phyloP scores from a whole-genome alignment of 2,888 invertebrate genomes.

The Sylvicola cinctus region DNA sequence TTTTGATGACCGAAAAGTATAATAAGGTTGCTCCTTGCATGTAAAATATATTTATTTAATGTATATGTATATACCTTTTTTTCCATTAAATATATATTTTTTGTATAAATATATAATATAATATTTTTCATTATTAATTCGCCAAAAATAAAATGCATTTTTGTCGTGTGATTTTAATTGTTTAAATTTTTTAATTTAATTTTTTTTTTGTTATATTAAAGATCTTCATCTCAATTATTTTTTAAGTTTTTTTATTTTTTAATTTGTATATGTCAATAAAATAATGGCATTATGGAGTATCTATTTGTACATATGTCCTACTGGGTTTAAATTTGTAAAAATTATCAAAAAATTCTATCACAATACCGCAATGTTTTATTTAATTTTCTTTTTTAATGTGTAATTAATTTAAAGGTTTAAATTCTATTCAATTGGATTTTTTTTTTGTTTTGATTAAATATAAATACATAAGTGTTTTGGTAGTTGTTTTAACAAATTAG shows the following conservation, averaged over 20 bases:
- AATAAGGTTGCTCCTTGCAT: too few relatives aligned
- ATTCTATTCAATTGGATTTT: not conserved
- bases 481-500: too few relatives aligned
- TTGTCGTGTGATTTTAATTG: slow-evolving; percentile 7
- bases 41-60: too few relatives aligned
- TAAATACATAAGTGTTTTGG: too few relatives aligned
- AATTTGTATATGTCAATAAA: slow-evolving; percentile 10
- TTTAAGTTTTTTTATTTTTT: slow-evolving; percentile 7
- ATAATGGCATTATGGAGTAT: slow-evolving; percentile 12
- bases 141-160: slow-evolving; percentile 12
- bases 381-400: slow-evolving; percentile 8
- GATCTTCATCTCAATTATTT: slow-evolving; percentile 1
- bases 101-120: slow-evolving; percentile 2
- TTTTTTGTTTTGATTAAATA: too few relatives aligned
- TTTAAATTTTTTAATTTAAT: too few relatives aligned
- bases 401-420: not conserved
- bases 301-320: slow-evolving; percentile 11
- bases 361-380: slow-evolving; percentile 15
- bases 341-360: slow-evolving; percentile 12
- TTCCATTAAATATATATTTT: slow-evolving; percentile 5
- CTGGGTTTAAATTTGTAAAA: slow-evolving; percentile 11
- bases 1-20: too few relatives aligned
- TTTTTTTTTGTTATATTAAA: too few relatives aligned
- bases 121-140: slow-evolving; percentile 5
- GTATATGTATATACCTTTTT: slow-evolving; percentile 5